phyloP scores from a whole-genome alignment of 37 sponge, comb jelly and placozoan genomes.

The Halichondria panicea region DNA sequence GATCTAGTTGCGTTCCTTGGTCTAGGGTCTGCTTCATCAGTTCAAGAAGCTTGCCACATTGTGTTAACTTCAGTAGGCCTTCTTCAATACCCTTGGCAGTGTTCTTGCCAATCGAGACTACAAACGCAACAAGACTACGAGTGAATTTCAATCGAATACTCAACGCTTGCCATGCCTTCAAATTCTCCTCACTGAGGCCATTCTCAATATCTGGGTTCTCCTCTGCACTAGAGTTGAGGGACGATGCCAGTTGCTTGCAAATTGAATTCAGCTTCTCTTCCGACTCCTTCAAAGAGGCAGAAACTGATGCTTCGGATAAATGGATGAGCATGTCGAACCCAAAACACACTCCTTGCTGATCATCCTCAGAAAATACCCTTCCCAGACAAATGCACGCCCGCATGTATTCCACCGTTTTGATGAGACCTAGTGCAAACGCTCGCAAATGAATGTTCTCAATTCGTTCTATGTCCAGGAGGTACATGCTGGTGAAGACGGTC shows the following conservation, averaged over 20 bases:
- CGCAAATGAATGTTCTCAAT: conserved; percentile 61
- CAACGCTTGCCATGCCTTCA: conserved; percentile 34
- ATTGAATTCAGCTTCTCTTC: conserved; percentile 35
- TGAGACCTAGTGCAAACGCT: conserved; percentile 33
- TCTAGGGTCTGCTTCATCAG: conserved; percentile 36
- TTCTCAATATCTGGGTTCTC: neutral
- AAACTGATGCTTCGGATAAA: conserved; percentile 20
- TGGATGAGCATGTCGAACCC: conserved; percentile 49
- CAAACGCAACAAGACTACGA: conserved; percentile 33
- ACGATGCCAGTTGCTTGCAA: conserved; percentile 14
- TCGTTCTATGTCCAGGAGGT: conserved; percentile 52
- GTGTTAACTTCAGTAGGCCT: conserved; percentile 22
- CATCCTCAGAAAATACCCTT: conserved; percentile 77
- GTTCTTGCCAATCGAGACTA: conserved; percentile 31
- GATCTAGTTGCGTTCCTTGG: conserved; percentile 49
- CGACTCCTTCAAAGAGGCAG: conserved; percentile 49
- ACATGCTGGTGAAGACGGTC: conserved; percentile 95
- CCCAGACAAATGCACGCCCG: conserved; percentile 51
- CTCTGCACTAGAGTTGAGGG: neutral
- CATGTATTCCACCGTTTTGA: conserved; percentile 64
- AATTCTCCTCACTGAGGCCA: neutral
- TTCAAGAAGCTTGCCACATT: conserved; percentile 28
- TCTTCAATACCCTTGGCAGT: conserved; percentile 26
- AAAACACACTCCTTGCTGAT: conserved; percentile 67
- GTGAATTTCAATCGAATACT: conserved; percentile 41